Evolutionary conservation across 2,113 vertebrate genomes (phyloP), one percentile per base, ranked within the genome.

Genomic region (Geococcyx californianus): DNA sequence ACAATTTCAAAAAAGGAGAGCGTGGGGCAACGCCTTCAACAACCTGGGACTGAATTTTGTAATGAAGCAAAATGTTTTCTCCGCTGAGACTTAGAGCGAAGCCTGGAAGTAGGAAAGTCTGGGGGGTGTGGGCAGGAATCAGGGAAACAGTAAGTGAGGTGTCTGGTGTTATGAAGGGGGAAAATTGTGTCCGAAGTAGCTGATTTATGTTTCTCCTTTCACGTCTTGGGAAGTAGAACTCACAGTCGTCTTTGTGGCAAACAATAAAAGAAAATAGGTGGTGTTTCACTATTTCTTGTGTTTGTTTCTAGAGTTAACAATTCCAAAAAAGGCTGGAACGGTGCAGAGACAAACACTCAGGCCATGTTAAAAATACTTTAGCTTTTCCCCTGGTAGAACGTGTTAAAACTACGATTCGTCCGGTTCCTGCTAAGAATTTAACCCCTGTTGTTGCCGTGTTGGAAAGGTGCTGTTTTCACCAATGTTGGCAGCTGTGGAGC

Each of bases 221-320:
- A 49, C 54, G 54, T 87, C 76, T 68, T 87, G 1, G 2, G 36
- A 81, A 94, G 49, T 84, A 49, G 45, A 29, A 28, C 25, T 86
- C 0, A 0, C 31, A 45, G 80, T 78, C 17, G 0, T 93, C 56
- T 90, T 72, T 79, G 80, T 89, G 92, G 66, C 59, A 78, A 86
- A 84, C 68, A 96, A 96, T 96, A 95, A 97, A 97, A 86, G 85
- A 86, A 86, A 94, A 64, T 60, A 90, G 91, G 83, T 95, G 83
- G 58, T 72, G 70, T 87, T 78, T 88, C 59, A 67, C 40, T 68
- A 1, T 54, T 90, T 80, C 86, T 90, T 88, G 93, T 94, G 66
- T 95, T 94, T 93, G 66, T 93, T 95, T 89, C 88, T 70, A 90
- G 49, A 84, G 81, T 73, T 73, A 72, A 34, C 60, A 78, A 92